Percentiles rank a stretch among this genome's conserved stretches.
These are phyloP conservation scores for Xiphophorus hellerii DNA, from an alignment of 2,113 vertebrate species.

Conservation along the genomic window DNA sequence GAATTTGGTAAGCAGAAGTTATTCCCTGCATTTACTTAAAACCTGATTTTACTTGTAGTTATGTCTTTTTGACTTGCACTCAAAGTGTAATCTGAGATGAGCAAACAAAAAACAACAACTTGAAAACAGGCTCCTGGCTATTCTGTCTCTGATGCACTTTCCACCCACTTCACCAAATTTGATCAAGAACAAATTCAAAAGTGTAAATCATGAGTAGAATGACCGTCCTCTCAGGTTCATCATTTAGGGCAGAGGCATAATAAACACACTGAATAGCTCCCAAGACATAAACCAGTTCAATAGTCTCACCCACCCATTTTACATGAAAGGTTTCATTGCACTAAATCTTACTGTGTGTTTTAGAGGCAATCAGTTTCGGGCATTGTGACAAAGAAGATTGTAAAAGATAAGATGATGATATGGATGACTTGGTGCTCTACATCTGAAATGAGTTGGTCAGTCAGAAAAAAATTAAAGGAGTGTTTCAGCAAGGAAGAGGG, in stretches of 20 bases:
- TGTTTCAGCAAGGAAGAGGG: slow-evolving; percentile 1
- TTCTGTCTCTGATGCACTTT: too few relatives aligned
- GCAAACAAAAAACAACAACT: neutral
- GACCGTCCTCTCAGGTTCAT: neutral
- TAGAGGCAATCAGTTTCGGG: slow-evolving; percentile 46
- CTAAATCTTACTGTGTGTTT: slow-evolving; percentile 47
- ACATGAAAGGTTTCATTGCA: slow-evolving; percentile 33
- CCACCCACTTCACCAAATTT: neutral
- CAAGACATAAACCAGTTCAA: slow-evolving; percentile 41
- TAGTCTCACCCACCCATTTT: slow-evolving; percentile 33
- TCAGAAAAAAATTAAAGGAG: slow-evolving; percentile 19
- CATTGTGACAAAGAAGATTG: slow-evolving; percentile 47
- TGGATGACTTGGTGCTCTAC: slow-evolving; percentile 35
- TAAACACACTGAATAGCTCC: slow-evolving; percentile 36
- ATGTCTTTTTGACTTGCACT: neutral
- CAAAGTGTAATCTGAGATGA: neutral
- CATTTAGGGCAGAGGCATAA: slow-evolving; percentile 10
- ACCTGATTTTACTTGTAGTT: too few relatives aligned
- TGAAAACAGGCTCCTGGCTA: too few relatives aligned
- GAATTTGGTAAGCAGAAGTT: neutral
- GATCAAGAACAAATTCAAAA: neutral
- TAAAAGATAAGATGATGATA: slow-evolving; percentile 55
- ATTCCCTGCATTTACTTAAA: too few relatives aligned
- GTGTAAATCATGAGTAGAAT: slow-evolving; percentile 14
- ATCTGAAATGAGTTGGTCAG: slow-evolving; percentile 37